These are phyloP conservation scores for Menidia menidia DNA, from an alignment of 2,797 vertebrate genomes.

Conservation along the genomic window DNA sequence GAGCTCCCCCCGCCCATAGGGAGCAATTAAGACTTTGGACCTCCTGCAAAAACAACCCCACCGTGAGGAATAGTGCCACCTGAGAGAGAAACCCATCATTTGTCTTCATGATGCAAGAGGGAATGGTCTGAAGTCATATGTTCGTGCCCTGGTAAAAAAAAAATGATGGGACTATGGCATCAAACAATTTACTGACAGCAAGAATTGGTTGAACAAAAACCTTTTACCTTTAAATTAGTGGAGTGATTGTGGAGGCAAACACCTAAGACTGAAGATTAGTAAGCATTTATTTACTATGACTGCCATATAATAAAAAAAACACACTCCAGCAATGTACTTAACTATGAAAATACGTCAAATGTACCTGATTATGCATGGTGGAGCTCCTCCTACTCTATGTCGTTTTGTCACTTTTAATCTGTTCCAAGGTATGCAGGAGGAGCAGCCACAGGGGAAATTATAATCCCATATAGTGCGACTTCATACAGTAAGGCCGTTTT, in stretches of 20 bases:
- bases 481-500: too few relatives aligned
- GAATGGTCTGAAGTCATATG: neutral
- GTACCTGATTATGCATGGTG: neutral
- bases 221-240: neutral
- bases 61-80: constrained; percentile 48
- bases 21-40: constrained; percentile 66
- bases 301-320: too few relatives aligned
- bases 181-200: neutral
- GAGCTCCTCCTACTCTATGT: too few relatives aligned
- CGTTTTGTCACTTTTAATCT: too few relatives aligned
- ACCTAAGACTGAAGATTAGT: neutral
- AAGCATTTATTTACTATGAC: neutral
- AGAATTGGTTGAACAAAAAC: neutral
- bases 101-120: constrained; percentile 58
- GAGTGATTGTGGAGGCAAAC: neutral
- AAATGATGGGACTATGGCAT: neutral
- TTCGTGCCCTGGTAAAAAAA: constrained; percentile 1
- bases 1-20: constrained; percentile 35
- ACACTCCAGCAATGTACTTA: neutral
- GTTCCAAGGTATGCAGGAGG: too few relatives aligned
- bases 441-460: too few relatives aligned
- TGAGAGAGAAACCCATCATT: constrained; percentile 48
- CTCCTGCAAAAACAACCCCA: constrained; percentile 66
- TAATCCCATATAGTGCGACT: too few relatives aligned
- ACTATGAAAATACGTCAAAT: neutral